phyloP scores from a whole-genome alignment of 2,113 vertebrate species.

The Empidonax alnorum region DNA sequence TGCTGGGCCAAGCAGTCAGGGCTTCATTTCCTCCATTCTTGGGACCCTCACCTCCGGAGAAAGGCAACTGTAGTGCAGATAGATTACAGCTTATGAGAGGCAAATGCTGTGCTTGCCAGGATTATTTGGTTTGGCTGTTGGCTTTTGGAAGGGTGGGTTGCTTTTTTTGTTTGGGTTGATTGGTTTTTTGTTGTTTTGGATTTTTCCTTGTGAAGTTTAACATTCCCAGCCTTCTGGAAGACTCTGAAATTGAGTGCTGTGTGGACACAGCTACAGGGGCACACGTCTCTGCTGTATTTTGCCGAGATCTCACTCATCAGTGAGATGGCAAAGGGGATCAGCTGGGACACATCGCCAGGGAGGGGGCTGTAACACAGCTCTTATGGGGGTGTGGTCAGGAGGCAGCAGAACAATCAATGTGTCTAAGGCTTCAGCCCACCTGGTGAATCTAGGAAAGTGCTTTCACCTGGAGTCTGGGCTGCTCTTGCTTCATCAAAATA shows the following conservation, averaged over 20 bases:
- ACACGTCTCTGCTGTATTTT: fast-evolving
- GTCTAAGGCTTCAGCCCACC: background rate
- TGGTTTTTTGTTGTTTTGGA: background rate
- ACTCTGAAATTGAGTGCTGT: background rate
- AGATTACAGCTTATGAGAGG: background rate
- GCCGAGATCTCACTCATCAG: background rate
- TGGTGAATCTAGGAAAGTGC: background rate
- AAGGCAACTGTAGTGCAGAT: background rate
- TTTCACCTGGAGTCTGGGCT: background rate
- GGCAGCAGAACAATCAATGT: background rate
- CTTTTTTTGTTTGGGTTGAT: background rate
- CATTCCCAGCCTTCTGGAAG: background rate
- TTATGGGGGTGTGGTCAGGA: background rate
- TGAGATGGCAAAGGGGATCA: background rate
- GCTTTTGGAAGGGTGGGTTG: background rate
- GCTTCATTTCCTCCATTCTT: fast-evolving
- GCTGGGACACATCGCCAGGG: background rate
- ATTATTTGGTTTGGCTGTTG: background rate
- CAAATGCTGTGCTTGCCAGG: background rate
- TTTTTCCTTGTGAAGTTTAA: background rate
- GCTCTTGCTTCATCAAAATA: background rate
- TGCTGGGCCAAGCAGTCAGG: background rate
- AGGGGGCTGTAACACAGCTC: background rate
- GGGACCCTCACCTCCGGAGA: background rate
- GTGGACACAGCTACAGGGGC: background rate